Evolutionary conservation across 2,113 vertebrate species (phyloP).

Genomic region (Phocoena phocoena): DNA sequence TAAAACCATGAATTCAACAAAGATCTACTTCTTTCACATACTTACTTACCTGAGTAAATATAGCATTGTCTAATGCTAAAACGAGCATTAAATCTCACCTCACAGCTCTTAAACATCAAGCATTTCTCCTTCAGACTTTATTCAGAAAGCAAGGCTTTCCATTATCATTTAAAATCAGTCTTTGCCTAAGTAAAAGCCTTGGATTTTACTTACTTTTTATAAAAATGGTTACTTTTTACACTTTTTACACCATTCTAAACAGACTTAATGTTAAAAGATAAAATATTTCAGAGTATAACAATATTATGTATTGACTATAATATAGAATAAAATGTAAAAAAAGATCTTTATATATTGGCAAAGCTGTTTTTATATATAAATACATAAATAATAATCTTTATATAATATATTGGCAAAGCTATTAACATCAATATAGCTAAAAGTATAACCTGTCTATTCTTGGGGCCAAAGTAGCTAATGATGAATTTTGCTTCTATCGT

Average conservation of each 20-base stretch:
- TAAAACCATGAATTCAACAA: constrained; percentile 41
- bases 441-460: not conserved
- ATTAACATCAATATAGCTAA: not conserved
- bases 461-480: not conserved
- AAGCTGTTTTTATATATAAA: not conserved
- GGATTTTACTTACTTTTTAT: not conserved
- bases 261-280: constrained; percentile 10
- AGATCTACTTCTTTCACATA: not conserved
- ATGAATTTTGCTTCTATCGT: not conserved
- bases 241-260: not conserved
- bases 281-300: not conserved
- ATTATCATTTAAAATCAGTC: not conserved
- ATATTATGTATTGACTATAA: not conserved
- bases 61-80: not conserved
- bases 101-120: not conserved
- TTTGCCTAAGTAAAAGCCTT: constrained; percentile 28
- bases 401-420: not conserved
- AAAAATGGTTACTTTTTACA: not conserved
- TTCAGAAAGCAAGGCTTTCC: constrained; percentile 45
- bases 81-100: constrained; percentile 19
- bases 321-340: not conserved
- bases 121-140: not conserved
- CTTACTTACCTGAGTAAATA: constrained; percentile 20
- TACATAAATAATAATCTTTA: not conserved
- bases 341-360: not conserved